Conservation (phyloP, 30 jellyfish, hydroid and myxozoan genomes). For the Nemopilema nomurai region DNA sequence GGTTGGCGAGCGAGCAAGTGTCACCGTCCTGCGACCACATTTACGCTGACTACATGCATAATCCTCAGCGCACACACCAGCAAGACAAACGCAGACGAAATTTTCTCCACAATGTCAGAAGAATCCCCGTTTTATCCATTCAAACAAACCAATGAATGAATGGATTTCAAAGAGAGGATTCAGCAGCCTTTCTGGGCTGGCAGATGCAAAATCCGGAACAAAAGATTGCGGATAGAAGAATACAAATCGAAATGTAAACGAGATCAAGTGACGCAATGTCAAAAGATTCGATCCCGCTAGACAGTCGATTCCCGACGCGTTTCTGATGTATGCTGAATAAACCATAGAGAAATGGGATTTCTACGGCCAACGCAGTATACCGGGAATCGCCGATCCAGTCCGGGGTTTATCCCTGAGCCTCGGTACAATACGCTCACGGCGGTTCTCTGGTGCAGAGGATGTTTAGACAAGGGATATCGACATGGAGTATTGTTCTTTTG, state of each 20-base stretch:
- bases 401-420: not conserved
- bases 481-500: slow-evolving; percentile 5
- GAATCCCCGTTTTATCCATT: slow-evolving; percentile 45
- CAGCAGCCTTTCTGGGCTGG: slow-evolving; percentile 6
- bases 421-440: slow-evolving; percentile 28
- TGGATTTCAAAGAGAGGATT: slow-evolving; percentile 39
- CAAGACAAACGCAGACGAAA: slow-evolving; percentile 42
- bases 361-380: too few relatives aligned
- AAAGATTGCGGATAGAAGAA: not conserved
- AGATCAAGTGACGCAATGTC: not conserved
- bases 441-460: slow-evolving; percentile 25
- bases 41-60: not conserved
- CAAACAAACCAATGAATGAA: slow-evolving; percentile 55
- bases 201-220: not conserved
- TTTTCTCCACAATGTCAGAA: slow-evolving; percentile 20
- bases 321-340: too few relatives aligned
- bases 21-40: slow-evolving; percentile 27
- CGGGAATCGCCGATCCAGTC: not conserved
- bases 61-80: slow-evolving; percentile 29
- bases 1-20: not conserved
- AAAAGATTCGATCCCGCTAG: not conserved
- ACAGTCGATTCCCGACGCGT: not conserved
- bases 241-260: not conserved
- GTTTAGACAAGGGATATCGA: slow-evolving; percentile 46
- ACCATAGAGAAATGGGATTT: too few relatives aligned